Conservation (phyloP, 2,113 vertebrate species). For the Gnathonemus echidnorhynchus region DNA sequence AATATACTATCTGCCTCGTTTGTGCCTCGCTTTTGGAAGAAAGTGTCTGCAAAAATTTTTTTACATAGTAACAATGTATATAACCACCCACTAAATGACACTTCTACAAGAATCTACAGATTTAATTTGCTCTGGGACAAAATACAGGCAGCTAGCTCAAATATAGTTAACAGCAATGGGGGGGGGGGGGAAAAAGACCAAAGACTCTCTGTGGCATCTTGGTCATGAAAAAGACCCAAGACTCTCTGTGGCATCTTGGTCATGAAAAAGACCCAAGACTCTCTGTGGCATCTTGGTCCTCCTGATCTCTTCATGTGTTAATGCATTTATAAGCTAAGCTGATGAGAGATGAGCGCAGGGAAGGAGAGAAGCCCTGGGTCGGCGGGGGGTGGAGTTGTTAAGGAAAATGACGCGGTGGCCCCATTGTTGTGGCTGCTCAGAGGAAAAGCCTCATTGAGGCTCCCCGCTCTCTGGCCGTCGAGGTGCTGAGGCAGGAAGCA, state of each 20-base stretch:
- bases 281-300: not conserved
- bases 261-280: not conserved
- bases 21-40: not conserved
- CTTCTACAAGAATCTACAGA: not conserved
- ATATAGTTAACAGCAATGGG: not conserved
- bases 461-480: constrained; percentile 28
- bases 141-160: not conserved
- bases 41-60: not conserved
- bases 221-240: not conserved
- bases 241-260: no score
- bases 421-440: not conserved
- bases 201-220: no score
- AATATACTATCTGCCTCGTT: not conserved
- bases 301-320: constrained; percentile 3
- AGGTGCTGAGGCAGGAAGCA: constrained; percentile 42
- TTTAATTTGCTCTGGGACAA: not conserved
- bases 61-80: not conserved
- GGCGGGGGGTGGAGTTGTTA: not conserved
- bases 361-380: not conserved
- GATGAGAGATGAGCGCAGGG: not conserved
- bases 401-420: not conserved
- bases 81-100: not conserved
- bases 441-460: constrained; percentile 14
- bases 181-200: not conserved
- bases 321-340: constrained; percentile 8